These are phyloP conservation scores for Theretra japonica DNA, from an alignment of 2,888 invertebrate genomes.

Conservation along the genomic window DNA sequence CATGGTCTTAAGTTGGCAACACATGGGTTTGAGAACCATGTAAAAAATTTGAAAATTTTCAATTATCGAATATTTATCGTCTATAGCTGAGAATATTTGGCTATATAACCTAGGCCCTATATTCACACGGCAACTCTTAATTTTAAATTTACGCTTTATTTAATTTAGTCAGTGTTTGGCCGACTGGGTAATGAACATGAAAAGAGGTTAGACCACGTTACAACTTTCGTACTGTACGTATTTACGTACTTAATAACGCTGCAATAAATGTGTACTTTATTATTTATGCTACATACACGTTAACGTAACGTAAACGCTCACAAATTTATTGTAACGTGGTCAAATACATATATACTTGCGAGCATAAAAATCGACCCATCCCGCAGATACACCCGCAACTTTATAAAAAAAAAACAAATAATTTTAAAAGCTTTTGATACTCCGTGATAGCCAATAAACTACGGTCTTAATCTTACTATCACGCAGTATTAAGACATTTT, in stretches of 20 bases:
- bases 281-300: not conserved
- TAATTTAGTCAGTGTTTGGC: conserved; percentile 4
- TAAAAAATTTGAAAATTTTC: not conserved
- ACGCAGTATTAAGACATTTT: too few relatives aligned
- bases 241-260: not conserved
- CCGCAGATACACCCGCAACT: too few relatives aligned
- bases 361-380: too few relatives aligned
- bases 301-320: not conserved
- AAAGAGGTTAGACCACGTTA: not conserved
- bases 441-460: too few relatives aligned
- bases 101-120: conserved; percentile 15
- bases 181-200: not conserved
- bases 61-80: not conserved
- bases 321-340: too few relatives aligned
- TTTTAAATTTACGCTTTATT: not conserved
- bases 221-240: not conserved
- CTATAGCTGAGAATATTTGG: not conserved
- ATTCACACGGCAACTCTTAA: conserved; percentile 17
- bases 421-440: too few relatives aligned
- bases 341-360: too few relatives aligned
- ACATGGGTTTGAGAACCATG: conserved; percentile 22
- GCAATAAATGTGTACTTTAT: not conserved
- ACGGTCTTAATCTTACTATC: too few relatives aligned
- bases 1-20: conserved; percentile 14
- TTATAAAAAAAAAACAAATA: too few relatives aligned